Conservation (phyloP, 2,888 invertebrate species). For the Ectemnius cavifrons region DNA sequence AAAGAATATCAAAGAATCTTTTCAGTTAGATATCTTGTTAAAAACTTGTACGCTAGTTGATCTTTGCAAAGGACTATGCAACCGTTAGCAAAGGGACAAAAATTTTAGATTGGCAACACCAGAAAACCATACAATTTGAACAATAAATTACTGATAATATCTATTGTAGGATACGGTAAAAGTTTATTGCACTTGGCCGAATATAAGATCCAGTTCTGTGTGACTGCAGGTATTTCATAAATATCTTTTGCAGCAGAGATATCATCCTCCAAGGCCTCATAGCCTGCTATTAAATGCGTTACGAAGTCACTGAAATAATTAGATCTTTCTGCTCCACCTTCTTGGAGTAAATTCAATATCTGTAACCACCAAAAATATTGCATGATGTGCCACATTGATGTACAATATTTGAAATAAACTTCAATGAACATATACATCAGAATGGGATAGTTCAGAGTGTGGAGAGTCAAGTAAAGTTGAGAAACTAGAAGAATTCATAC, state of each 20-base stretch:
- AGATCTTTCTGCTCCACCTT: slow-evolving; percentile 92
- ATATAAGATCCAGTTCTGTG: slow-evolving; percentile 89
- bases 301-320: slow-evolving; percentile 94
- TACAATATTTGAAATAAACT: not conserved
- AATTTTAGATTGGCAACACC: too few species aligned
- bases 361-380: slow-evolving; percentile 71
- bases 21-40: too few species aligned
- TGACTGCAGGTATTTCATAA: slow-evolving; percentile 95
- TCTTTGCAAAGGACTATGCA: too few species aligned
- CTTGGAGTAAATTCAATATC: slow-evolving; percentile 88
- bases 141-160: not conserved
- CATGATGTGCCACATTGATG: too few species aligned
- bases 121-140: too few species aligned
- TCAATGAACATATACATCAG: not conserved
- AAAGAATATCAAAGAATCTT: too few species aligned
- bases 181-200: slow-evolving; percentile 81
- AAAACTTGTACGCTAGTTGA: too few species aligned
- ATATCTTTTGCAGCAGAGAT: slow-evolving; percentile 94
- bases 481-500: too few species aligned
- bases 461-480: not conserved
- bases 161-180: slow-evolving; percentile 80
- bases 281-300: slow-evolving; percentile 94
- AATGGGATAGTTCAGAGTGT: not conserved
- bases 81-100: too few species aligned
- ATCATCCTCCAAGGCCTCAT: slow-evolving; percentile 91